These are phyloP conservation scores for Sisyra nigra DNA, from an alignment of 2,888 invertebrate species.

Conservation along the genomic window DNA sequence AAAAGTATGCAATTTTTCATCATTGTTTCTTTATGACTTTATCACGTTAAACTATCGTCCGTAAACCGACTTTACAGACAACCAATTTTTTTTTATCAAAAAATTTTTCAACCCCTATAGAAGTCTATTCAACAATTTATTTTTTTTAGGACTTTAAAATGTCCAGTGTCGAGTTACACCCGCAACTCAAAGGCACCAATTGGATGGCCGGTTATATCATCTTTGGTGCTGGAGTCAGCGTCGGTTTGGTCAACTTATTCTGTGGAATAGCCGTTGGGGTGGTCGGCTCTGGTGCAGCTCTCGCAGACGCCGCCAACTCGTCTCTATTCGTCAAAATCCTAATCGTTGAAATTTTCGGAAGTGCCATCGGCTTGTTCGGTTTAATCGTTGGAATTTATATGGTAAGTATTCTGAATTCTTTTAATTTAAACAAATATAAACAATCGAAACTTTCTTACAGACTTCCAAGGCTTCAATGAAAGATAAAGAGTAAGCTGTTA, in stretches of 20 bases:
- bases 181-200: constrained; percentile 40
- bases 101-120: neutral
- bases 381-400: constrained; percentile 95
- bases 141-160: constrained; percentile 30
- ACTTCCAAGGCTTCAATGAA: constrained; percentile 3
- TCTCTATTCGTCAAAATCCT: constrained; percentile 94
- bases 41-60: too few species aligned
- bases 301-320: constrained; percentile 95
- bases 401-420: constrained; percentile 24
- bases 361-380: constrained; percentile 97
- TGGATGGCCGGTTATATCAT: constrained; percentile 83
- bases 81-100: neutral
- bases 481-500: constrained; percentile 1
- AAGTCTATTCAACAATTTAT: constrained; percentile 2
- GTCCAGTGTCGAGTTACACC: constrained; percentile 23
- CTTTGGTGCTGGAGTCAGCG: constrained; percentile 91
- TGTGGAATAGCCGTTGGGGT: constrained; percentile 97
- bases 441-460: neutral
- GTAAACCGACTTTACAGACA: too few species aligned
- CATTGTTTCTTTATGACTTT: too few species aligned
- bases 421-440: too few species aligned
- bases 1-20: too few species aligned
- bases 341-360: constrained; percentile 97
- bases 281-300: constrained; percentile 94
- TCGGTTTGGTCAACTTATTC: constrained; percentile 89